Percentiles rank a stretch among this genome's conserved stretches.
Conservation (phyloP, 2,888 invertebrate species). For the Actias luna region DNA sequence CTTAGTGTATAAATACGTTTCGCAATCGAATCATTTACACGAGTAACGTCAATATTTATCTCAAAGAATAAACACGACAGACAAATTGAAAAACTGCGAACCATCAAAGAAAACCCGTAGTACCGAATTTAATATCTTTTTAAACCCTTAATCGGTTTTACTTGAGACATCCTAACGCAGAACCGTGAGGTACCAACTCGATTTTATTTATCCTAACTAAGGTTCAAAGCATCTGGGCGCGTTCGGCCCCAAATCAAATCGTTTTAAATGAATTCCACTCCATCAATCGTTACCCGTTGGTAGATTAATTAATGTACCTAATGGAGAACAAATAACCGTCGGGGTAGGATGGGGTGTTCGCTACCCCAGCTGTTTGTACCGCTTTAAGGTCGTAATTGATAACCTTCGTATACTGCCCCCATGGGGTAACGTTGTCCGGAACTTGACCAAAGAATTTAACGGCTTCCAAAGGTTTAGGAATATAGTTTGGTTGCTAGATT, state of each 20-base stretch:
- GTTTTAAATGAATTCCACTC: constrained; percentile 39
- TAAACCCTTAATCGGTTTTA: constrained; percentile 18
- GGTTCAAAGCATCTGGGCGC: constrained; percentile 24
- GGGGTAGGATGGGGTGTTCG: constrained; percentile 15
- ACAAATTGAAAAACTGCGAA: constrained; percentile 16
- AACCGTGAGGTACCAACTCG: constrained; percentile 14
- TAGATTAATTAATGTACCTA: constrained; percentile 42
- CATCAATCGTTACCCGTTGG: constrained; percentile 37
- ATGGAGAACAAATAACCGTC: constrained; percentile 42
- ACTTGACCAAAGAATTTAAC: neutral
- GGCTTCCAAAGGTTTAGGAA: neutral
- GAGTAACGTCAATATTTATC: constrained; percentile 8
- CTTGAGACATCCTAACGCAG: constrained; percentile 14
- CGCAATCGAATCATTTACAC: neutral
- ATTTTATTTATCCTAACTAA: constrained; percentile 33
- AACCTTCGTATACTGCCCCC: constrained; percentile 10
- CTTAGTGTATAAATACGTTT: neutral
- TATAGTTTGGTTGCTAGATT: neutral
- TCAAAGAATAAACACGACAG: constrained; percentile 13
- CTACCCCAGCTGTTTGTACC: constrained; percentile 17
- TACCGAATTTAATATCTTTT: constrained; percentile 18
- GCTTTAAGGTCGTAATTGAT: constrained; percentile 19
- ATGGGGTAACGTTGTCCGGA: neutral
- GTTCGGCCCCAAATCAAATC: constrained; percentile 34
- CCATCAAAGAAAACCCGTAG: constrained; percentile 16